Percentiles rank a stretch among this genome's conserved stretches.
phyloP scores from a whole-genome alignment of 2,888 invertebrate species.

The Tortrix viridana region DNA sequence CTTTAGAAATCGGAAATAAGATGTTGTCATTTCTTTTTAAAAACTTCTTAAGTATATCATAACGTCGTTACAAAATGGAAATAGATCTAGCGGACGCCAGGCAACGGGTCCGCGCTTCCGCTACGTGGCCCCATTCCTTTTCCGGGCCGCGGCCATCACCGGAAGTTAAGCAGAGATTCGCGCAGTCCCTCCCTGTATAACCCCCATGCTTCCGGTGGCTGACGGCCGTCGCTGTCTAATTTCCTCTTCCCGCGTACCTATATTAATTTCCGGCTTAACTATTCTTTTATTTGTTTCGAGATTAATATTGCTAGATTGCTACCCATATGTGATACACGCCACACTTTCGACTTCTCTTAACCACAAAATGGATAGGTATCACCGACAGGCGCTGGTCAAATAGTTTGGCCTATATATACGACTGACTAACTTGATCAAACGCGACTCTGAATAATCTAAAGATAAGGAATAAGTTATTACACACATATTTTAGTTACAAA shows the following conservation, averaged over 20 bases:
- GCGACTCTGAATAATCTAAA: no score
- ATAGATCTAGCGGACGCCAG: conserved; percentile 33
- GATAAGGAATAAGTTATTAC: no score
- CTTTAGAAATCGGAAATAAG: no score
- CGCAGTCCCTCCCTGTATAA: conserved; percentile 52
- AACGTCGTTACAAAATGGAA: conserved; percentile 23
- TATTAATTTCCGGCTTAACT: conserved; percentile 79
- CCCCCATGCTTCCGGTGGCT: conserved; percentile 69
- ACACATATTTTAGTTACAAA: no score
- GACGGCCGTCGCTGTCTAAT: conserved; percentile 73
- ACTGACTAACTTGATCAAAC: no score
- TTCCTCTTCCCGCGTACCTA: conserved; percentile 76
- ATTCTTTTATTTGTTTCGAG: conserved; percentile 72
- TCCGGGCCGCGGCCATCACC: conserved; percentile 61
- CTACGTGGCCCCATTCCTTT: conserved; percentile 55
- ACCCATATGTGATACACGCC: not conserved
- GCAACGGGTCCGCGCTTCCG: conserved; percentile 43
- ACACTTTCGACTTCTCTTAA: not conserved
- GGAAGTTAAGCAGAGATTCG: conserved; percentile 72
- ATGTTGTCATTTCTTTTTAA: no score
- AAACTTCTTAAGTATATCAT: no score
- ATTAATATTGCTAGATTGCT: conserved; percentile 35
- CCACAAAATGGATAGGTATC: no score
- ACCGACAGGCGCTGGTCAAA: no score
- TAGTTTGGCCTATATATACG: no score